Evolutionary conservation across 2,888 invertebrate species (phyloP).

Genomic region (Drosophila limbata): DNA sequence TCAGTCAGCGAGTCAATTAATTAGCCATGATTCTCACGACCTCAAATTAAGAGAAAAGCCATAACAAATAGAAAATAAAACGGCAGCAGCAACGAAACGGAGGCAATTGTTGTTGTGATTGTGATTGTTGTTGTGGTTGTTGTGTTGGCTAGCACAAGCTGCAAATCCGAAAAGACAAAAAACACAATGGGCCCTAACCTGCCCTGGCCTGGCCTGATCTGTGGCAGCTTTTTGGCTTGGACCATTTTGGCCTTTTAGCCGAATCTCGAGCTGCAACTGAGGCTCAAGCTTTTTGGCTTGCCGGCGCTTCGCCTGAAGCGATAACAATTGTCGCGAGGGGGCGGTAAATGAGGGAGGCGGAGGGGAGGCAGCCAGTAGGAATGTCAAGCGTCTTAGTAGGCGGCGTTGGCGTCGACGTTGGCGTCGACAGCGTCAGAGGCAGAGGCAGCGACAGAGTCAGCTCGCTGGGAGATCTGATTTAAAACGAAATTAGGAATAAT

Average conservation of each 20-base stretch:
- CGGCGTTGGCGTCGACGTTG: conserved; percentile 54
- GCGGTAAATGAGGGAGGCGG: not conserved
- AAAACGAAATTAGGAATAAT: conserved; percentile 83
- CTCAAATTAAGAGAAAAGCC: conserved; percentile 83
- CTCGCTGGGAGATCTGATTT: conserved; percentile 79
- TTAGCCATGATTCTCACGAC: conserved; percentile 84
- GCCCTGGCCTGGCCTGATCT: conserved; percentile 61
- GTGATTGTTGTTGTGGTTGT: conserved; percentile 23
- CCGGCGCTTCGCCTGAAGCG: conserved; percentile 53
- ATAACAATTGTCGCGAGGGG: conserved; percentile 42
- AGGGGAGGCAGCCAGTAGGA: conserved; percentile 38
- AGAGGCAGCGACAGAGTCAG: conserved; percentile 13
- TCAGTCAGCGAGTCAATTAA: conserved; percentile 80
- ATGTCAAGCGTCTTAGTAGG: conserved; percentile 63
- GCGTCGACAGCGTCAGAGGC: conserved; percentile 6
- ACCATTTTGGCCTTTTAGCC: conserved; percentile 61
- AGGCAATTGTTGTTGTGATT: conserved; percentile 46
- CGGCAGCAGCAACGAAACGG: conserved; percentile 58
- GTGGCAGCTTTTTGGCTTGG: conserved; percentile 47
- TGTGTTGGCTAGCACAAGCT: conserved; percentile 25
- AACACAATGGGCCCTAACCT: conserved; percentile 74
- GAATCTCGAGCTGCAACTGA: conserved; percentile 23
- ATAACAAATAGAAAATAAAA: conserved; percentile 80
- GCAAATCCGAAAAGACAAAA: conserved; percentile 27
- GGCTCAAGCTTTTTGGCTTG: conserved; percentile 34